Base-by-base conservation (phyloP, 2,113 vertebrate species). In the Phainopepla nitens region DNA sequence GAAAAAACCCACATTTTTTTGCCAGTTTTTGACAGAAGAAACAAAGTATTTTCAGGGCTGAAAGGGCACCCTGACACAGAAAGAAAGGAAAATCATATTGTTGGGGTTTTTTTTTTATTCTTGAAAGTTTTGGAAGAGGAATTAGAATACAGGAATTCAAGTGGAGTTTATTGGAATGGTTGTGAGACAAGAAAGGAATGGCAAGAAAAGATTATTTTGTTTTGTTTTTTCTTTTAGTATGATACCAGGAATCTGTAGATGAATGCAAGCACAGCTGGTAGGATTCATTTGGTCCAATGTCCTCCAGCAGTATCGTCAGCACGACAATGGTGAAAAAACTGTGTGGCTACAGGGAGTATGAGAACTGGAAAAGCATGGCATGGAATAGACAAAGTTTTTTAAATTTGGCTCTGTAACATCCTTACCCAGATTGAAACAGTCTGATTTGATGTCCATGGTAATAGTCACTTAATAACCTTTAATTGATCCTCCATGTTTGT, bases 1-100 rank as follows among this genome's bases (percentile, higher is more conserved):
- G 7, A 13, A 58, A 58, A 69, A 50, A 3, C 0, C 2, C 17
- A 18, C 3, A 0, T 42, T n/a, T 61, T 68, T 4, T 2, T 5
- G 21, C 11, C 54, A 17, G 16, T 64, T 82, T 89, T 82, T 31
- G 5, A 25, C 17, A 60, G 25, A 42, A 28, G 15, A 82, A 69
- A 64, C 7, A 17, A 56, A 71, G 14, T 11, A 7, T 53, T 73
- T 89, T 89, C 27, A 64, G 19, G 27, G 18, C 9, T 83, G 19
- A 23, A 47, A 70, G 62, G 29, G 15, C 5, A 53, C 0, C 1
- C 6, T 2, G 2, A 5, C 12, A 25, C 9, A 87, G 35, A 90
- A 78, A 39, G 16, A 77, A 51, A 57, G 15, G 16, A 23, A 57
- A 47, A 64, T 28, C 4, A 2, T 23, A 22, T 15, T 29, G 7